Conservation (phyloP, 2,888 invertebrate genomes). For the Cephalotes varians region DNA sequence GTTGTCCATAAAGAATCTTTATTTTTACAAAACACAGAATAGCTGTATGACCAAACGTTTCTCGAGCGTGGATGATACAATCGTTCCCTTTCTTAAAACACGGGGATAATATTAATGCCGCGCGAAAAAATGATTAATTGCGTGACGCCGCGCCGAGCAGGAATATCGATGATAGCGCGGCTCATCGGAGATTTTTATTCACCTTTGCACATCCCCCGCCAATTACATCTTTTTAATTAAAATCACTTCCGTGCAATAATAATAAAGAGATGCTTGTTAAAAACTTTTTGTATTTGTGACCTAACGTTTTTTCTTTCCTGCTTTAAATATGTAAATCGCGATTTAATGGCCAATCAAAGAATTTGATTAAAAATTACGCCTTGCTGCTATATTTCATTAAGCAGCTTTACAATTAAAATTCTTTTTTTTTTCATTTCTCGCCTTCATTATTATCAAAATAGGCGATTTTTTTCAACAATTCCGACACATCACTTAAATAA, state of each 20-base stretch:
- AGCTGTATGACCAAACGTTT: constrained; percentile 6
- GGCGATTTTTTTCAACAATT: background rate
- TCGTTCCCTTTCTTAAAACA: background rate
- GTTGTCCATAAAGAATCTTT: background rate
- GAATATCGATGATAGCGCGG: constrained; percentile 32
- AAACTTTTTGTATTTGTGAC: background rate
- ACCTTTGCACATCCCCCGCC: constrained; percentile 25
- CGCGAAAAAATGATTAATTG: constrained; percentile 36
- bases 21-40: background rate
- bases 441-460: background rate
- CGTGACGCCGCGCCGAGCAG: background rate
- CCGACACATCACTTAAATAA: background rate
- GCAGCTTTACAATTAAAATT: constrained; percentile 3
- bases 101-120: constrained; percentile 13
- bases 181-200: constrained; percentile 4
- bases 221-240: constrained; percentile 41
- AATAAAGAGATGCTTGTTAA: constrained; percentile 42
- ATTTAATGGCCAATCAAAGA: constrained; percentile 26
- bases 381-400: constrained; percentile 30
- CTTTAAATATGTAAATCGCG: constrained; percentile 39
- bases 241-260: constrained; percentile 38
- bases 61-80: background rate
- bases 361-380: background rate
- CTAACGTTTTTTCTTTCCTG: background rate
- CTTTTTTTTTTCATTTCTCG: background rate